Percentiles rank a stretch among this genome's conserved stretches.
phyloP scores from a whole-genome alignment of 2,113 vertebrate species.

The Clupea harengus region DNA sequence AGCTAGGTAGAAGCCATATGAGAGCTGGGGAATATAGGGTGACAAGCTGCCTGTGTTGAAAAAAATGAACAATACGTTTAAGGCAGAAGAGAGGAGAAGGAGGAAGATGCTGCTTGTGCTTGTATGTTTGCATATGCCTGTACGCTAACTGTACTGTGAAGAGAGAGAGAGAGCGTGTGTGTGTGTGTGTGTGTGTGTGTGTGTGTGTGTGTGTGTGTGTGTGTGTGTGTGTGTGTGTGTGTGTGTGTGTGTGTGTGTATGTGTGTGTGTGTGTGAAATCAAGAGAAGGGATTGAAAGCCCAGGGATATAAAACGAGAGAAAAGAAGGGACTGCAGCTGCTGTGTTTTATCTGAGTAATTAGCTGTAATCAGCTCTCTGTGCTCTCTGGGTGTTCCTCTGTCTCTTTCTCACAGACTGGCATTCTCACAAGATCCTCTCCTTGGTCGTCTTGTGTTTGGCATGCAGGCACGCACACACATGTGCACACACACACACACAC shows the following conservation, averaged over 20 bases:
- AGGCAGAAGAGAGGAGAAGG: background rate
- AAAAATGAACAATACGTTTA: background rate
- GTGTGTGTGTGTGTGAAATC: background rate
- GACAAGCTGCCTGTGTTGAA: background rate
- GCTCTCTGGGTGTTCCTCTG: slow-evolving; percentile 64
- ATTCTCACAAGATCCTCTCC: slow-evolving; percentile 54
- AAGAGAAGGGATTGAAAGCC: background rate
- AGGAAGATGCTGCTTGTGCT: too few relatives aligned
- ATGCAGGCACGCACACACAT: background rate
- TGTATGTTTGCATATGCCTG: background rate
- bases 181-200: background rate
- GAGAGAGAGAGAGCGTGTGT: too few relatives aligned
- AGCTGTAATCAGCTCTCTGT: slow-evolving; percentile 67
- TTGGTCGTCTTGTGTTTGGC: background rate
- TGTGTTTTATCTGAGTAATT: slow-evolving; percentile 66
- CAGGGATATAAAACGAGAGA: slow-evolving; percentile 26
- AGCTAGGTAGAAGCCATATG: too few relatives aligned
- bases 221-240: background rate
- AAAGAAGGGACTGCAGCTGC: slow-evolving; percentile 58
- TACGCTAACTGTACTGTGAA: too few relatives aligned
- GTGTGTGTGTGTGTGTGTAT: background rate
- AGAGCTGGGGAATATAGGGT: background rate
- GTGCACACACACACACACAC: background rate
- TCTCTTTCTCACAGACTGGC: slow-evolving; percentile 58
- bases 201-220: background rate